Percentiles rank a stretch among this genome's conserved stretches.
Conservation (phyloP, 2,797 vertebrate species). For the Epinephelus malabaricus region DNA sequence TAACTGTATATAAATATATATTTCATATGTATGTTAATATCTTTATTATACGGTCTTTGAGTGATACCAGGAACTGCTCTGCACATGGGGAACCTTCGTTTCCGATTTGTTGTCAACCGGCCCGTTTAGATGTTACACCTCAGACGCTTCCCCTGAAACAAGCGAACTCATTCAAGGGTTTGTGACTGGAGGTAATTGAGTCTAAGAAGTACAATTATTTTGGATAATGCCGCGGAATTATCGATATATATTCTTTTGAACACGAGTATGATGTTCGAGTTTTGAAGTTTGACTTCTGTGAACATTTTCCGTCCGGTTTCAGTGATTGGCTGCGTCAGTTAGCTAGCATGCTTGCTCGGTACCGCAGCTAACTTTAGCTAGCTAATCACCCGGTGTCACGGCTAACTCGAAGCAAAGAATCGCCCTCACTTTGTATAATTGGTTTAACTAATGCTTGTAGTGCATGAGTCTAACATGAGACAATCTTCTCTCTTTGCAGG, state of each 20-base stretch:
- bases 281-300: background rate
- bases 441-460: background rate
- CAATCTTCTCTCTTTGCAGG: conserved; percentile 46
- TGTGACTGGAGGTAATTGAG: conserved; percentile 73
- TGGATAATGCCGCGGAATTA: fast-evolving
- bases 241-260: fast-evolving
- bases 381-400: conserved; percentile 51
- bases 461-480: fast-evolving
- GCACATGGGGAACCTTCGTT: conserved; percentile 62
- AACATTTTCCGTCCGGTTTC: background rate
- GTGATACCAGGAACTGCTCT: background rate
- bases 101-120: conserved; percentile 30
- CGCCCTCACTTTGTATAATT: background rate
- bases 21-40: too few relatives aligned
- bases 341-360: conserved; percentile 65
- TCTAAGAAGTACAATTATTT: background rate
- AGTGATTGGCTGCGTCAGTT: conserved; percentile 20
- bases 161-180: conserved; percentile 88
- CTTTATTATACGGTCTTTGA: too few relatives aligned
- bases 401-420: conserved; percentile 8
- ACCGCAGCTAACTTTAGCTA: conserved; percentile 66
- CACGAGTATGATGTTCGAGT: fast-evolving
- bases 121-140: conserved; percentile 55
- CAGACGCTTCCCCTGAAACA: conserved; percentile 80
- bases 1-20: background rate